These are phyloP conservation scores for Bellardia pandia DNA, from an alignment of 2,888 invertebrate species.

Conservation along the genomic window DNA sequence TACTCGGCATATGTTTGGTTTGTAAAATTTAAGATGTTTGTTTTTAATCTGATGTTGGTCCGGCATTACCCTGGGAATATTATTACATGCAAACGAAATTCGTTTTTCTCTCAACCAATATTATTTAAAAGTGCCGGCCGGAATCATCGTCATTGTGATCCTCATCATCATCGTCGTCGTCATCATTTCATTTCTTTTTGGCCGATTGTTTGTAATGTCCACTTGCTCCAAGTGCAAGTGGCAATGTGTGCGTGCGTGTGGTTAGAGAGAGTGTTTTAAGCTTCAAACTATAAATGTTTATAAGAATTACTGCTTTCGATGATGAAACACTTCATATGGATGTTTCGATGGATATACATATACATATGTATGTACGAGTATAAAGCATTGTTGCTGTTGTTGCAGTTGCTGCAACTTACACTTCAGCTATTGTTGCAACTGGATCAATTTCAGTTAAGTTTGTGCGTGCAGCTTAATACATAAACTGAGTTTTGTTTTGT, in stretches of 20 bases:
- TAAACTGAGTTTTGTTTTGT: constrained; percentile 10
- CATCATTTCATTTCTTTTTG: constrained; percentile 46
- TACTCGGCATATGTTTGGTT: no score
- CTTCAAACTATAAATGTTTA: constrained; percentile 72
- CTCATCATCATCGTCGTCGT: constrained; percentile 41
- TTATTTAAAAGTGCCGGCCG: constrained; percentile 12
- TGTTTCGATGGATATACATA: constrained; percentile 36
- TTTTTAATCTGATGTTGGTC: no score
- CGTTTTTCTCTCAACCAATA: constrained; percentile 24
- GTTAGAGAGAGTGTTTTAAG: constrained; percentile 39
- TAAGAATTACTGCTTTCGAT: constrained; percentile 80
- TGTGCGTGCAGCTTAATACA: neutral
- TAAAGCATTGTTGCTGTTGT: constrained; percentile 38
- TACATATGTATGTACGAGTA: constrained; percentile 16
- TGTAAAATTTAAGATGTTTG: no score
- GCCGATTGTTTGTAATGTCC: constrained; percentile 34
- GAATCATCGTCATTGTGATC: constrained; percentile 20
- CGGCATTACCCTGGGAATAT: no score
- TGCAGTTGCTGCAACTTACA: constrained; percentile 28
- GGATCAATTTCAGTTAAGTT: constrained; percentile 81
- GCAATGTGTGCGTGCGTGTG: constrained; percentile 40
- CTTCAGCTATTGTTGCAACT: constrained; percentile 77
- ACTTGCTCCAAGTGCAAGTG: constrained; percentile 60
- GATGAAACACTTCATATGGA: constrained; percentile 79
- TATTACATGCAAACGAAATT: neutral